Evolutionary conservation across 1,140 invertebrate genomes (phyloP), one percentile per base, ranked within the genome.

Genomic region (Epicauta chinensis): DNA sequence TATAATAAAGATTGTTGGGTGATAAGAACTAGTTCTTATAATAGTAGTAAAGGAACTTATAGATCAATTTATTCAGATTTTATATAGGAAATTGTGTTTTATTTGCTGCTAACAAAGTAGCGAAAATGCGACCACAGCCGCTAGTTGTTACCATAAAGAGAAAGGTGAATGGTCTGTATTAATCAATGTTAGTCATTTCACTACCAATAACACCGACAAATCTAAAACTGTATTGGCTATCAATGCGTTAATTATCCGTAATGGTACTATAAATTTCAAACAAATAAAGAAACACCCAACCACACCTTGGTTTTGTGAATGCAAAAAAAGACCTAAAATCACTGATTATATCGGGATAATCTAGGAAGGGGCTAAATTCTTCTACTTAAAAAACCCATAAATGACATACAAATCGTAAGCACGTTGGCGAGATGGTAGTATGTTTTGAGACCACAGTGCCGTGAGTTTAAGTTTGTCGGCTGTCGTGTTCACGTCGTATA

Each of bases 401-500:
- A 37, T 47, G 45, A 47, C 45, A 47, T 47, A 47, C 38, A 38
- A 37, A 47, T 47, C 34, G 45, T 47, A 37, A 47, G 45, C 45
- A 37, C 45, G 35, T 37, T 38, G 32, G 38, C 45, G 39, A 56
- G 49, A 39, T 32, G 49, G 47, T 39, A 43, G 23, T 23, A 23
- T 23, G 23, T 23, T 23, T 23, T 23, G 23, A 23, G 45, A 44
- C 42, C 40, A 38, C 35, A n/a, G 35, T 12, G 34, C 39, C 34
- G 56, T 61, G 59, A 61, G 59, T 62, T 57, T 55, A 57, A 59
- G 44, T 45, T 50, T 61, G 51, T 59, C 48, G 49, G 43, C 41
- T 62, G 57, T 62, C 54, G 60, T 53, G 57, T 57, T 53, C 60
- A 50, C 47, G 52, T 56, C 47, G 52, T 23, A 23, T 23, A 23